Evolutionary conservation across 2,113 vertebrate species (phyloP).

Genomic region (Erythrocercus mccallii): DNA sequence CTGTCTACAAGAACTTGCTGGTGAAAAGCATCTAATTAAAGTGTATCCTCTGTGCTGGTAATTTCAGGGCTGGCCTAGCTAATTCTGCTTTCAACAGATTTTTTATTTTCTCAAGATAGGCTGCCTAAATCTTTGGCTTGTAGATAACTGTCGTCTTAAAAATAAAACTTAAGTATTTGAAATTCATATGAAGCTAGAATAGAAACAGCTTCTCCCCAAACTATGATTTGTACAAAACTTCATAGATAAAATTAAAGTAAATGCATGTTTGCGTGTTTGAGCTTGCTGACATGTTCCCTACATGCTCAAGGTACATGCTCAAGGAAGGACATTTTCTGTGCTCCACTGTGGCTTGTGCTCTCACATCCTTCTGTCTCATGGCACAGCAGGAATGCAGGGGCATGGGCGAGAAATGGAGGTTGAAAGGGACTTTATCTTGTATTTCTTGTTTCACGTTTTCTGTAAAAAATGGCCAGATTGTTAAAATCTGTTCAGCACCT

Average conservation of each 20-base stretch:
- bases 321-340: not conserved
- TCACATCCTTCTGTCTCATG: not conserved
- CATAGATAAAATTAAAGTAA: not conserved
- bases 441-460: not conserved
- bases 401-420: not conserved
- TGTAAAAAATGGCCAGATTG: not conserved
- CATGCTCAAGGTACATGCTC: not conserved
- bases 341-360: not conserved
- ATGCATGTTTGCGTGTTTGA: fast-evolving
- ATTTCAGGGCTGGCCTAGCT: not conserved
- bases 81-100: constrained; percentile 29
- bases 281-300: not conserved
- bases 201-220: not conserved
- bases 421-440: not conserved
- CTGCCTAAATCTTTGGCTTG: not conserved
- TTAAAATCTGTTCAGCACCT: not conserved
- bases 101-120: constrained; percentile 26
- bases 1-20: not conserved
- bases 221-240: not conserved
- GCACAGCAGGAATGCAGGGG: not conserved
- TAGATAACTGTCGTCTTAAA: not conserved
- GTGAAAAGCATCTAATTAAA: constrained; percentile 15
- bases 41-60: not conserved
- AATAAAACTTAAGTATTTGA: constrained; percentile 29
- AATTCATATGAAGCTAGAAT: constrained; percentile 29